Evolutionary conservation across 2,113 vertebrate genomes (phyloP).

Genomic region (Eira barbara): DNA sequence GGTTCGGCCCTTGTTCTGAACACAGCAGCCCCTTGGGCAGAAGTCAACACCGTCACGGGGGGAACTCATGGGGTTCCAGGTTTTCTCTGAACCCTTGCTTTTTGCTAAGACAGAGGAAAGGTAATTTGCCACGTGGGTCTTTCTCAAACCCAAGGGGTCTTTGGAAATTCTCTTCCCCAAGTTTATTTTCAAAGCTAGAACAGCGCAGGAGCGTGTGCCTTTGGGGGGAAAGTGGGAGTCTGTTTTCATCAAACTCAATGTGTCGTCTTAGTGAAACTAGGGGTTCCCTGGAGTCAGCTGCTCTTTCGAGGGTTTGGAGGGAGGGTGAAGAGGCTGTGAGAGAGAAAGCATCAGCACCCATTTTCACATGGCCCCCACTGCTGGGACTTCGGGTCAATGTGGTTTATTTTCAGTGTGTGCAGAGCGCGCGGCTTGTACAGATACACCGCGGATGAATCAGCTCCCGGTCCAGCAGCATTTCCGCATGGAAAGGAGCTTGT

Average conservation of each 20-base stretch:
- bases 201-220: background rate
- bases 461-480: background rate
- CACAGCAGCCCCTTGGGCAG: background rate
- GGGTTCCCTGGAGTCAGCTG: background rate
- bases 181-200: background rate
- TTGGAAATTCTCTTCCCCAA: conserved; percentile 29
- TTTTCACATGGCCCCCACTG: conserved; percentile 47
- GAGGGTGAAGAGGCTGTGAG: conserved; percentile 64
- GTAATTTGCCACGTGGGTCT: background rate
- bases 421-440: conserved; percentile 37
- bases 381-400: conserved; percentile 71
- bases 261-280: conserved; percentile 52
- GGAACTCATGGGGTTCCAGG: background rate
- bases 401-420: conserved; percentile 68
- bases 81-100: conserved; percentile 24
- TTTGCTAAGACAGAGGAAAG: conserved; percentile 19
- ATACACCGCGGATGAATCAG: conserved; percentile 46
- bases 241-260: conserved; percentile 36
- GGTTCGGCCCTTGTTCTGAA: background rate
- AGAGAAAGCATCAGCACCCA: background rate
- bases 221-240: background rate
- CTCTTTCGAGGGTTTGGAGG: conserved; percentile 16
- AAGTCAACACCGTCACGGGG: background rate
- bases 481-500: rapidly evolving
- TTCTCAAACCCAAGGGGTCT: background rate